Base-by-base conservation (phyloP, 2,888 invertebrate genomes). In the Thecophora atra region DNA sequence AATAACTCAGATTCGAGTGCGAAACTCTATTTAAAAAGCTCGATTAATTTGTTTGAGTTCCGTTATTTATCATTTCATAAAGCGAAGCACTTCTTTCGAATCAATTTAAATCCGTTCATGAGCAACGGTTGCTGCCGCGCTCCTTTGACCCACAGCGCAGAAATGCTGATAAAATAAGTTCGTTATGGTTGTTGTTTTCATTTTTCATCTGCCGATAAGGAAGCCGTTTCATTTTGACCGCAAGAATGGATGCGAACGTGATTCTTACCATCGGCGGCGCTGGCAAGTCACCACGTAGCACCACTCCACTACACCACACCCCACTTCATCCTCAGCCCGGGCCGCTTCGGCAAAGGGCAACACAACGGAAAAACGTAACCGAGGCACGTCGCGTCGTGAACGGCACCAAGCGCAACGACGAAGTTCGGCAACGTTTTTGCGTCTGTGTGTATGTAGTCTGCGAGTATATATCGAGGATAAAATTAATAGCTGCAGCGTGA, bases 401-500 rank as follows among this genome's bases (percentile, higher is more conserved):
- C 21, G 42, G 21, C n/a, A 19, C 37, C 7, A 11, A 37, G 54
- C 4, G 54, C 19, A 8, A 54, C 54, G 54, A 54, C 8, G n/a
- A 47, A 47, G 47, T 47, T 47, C 54, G 19, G 54, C 15, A 21
- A 21, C 8, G 54, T 51, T 51, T 15, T n/a, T 15, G n/a, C 5
- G n/a, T n/a, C 51, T 51, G 51, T 63, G 30, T 63, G 37, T 42
- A 42, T 42, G 63, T 42, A n/a, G 8, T 63, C 19, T 28, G 42
- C 63, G 63, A 37, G 63, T 63, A 42, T 42, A 42, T 63, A 63
- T 42, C 42, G 63, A 42, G 63, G 63, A 52, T 66, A 66, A 66
- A 66, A 66, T 66, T 66, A 66, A 66, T 52, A 52, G 66, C 52
- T 66, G 28, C 52, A 30, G 66, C 66, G 66, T 15, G 28, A 66